Base-by-base conservation (phyloP, 2,888 invertebrate genomes). In the Cephus pygmeus region DNA sequence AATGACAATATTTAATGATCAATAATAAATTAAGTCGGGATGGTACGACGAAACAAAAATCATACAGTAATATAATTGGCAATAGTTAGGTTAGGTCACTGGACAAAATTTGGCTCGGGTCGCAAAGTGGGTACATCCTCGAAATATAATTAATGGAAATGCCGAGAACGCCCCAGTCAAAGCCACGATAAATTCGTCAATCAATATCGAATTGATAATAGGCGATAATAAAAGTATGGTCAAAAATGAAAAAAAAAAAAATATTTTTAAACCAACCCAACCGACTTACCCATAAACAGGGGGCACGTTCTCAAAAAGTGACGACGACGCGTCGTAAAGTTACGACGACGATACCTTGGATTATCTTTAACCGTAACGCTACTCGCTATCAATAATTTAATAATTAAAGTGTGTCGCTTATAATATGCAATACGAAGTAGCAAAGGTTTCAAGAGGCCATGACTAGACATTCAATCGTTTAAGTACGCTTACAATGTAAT, bases 391-490 rank as follows among this genome's bases (percentile, higher is more conserved):
- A 71, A 78, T 80, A 79, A 80, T 80, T 77, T 75, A 80, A 77
- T 79, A 76, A 77, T 73, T 71, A 71, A 71, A 23, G 74, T 34
- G 75, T 36, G n/a, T 78, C 73, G 71, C 12, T 77, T 75, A 75
- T 76, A 40, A 78, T 69, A 79, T 80, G 80, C 82, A 84, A 86
- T 86, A 86, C 86, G 82, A 87, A 85, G 82, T 85, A 88, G 88
- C 89, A 88, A 89, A 89, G 86, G 79, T 88, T 83, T 89, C 86
- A 86, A 90, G 91, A 91, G 91, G 91, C 91, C 91, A 90, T 91
- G 91, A 91, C 91, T 91, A 91, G 91, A 91, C 88, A 91, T 90
- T 91, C 86, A 89, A 90, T 89, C 88, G 88, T 89, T 88, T 84
- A 86, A 85, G 82, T 85, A 83, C 78, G 85, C 87, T 88, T 89